Evolutionary conservation across 2,888 invertebrate genomes (phyloP).

Genomic region (Calameuta filiformis): DNA sequence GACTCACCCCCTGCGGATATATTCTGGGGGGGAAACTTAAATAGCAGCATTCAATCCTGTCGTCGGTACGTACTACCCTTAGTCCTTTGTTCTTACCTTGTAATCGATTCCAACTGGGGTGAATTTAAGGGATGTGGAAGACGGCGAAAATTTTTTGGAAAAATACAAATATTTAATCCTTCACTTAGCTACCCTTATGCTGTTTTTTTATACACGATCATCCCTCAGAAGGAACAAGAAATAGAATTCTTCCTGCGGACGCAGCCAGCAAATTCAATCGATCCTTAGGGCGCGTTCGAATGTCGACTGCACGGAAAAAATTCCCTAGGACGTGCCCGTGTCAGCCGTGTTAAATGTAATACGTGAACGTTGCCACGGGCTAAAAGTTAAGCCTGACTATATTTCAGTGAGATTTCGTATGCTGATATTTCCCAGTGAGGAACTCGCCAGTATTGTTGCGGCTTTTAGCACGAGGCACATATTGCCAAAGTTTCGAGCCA

Average conservation of each 20-base stretch:
- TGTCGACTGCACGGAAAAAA: not conserved
- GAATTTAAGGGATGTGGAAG: not conserved
- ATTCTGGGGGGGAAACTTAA: not conserved
- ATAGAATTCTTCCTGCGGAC: not conserved
- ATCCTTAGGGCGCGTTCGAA: not conserved
- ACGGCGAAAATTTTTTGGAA: not conserved
- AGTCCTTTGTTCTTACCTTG: not conserved
- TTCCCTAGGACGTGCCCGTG: not conserved
- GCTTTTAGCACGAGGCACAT: constrained; percentile 27
- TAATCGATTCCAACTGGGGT: not conserved
- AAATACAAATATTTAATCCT: too few species aligned
- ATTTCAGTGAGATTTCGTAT: constrained; percentile 33
- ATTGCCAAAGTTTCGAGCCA: constrained; percentile 34
- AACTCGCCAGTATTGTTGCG: constrained; percentile 26
- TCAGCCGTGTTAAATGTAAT: not conserved
- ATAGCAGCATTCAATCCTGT: not conserved
- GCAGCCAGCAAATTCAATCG: not conserved
- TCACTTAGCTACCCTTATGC: not conserved
- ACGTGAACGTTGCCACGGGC: not conserved
- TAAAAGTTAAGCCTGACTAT: constrained; percentile 13
- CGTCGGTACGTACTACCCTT: not conserved
- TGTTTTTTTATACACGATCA: not conserved
- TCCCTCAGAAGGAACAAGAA: not conserved
- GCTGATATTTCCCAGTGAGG: constrained; percentile 23
- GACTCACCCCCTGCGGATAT: not conserved